Conservation (phyloP, 53 echinoderm and acorn worm genomes). For the Echinarachnius parma region DNA sequence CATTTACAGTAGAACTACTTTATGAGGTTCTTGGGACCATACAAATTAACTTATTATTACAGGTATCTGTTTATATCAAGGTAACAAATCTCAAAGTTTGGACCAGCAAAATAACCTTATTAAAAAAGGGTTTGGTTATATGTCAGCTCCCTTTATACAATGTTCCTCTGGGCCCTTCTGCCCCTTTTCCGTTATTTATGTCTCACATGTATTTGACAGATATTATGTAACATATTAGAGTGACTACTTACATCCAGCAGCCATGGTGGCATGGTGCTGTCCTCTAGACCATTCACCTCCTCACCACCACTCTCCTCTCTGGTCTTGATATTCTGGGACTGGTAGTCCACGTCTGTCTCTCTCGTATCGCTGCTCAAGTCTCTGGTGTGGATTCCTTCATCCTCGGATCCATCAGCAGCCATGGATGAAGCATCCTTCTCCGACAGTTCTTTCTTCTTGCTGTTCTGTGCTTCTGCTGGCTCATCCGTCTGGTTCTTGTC, state of each 20-base stretch:
- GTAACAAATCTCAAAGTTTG: too few relatives aligned
- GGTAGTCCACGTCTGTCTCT: neutral
- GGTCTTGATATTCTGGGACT: neutral
- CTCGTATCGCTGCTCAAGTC: conserved; percentile 5
- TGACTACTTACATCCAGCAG: conserved; percentile 68
- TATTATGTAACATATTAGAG: too few relatives aligned
- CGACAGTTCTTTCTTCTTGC: neutral
- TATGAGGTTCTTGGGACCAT: too few relatives aligned
- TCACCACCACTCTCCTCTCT: conserved; percentile 7
- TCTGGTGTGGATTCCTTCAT: neutral
- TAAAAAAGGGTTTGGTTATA: too few relatives aligned
- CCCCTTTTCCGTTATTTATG: too few relatives aligned
- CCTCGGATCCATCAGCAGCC: neutral
- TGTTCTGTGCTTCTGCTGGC: neutral
- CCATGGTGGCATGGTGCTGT: conserved; percentile 75
- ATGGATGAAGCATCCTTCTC: neutral
- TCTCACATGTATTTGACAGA: too few relatives aligned
- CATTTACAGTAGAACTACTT: too few relatives aligned
- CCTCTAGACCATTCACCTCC: conserved; percentile 28
- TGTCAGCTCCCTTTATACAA: too few relatives aligned
- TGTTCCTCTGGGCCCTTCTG: too few relatives aligned
- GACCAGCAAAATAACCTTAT: too few relatives aligned
- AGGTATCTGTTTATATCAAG: too few relatives aligned
- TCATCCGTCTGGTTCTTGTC: conserved; percentile 2
- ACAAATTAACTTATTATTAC: too few relatives aligned